Evolutionary conservation across 2,888 invertebrate species (phyloP), one percentile per base, ranked within the genome.

Genomic region (Steinernema scapterisci): DNA sequence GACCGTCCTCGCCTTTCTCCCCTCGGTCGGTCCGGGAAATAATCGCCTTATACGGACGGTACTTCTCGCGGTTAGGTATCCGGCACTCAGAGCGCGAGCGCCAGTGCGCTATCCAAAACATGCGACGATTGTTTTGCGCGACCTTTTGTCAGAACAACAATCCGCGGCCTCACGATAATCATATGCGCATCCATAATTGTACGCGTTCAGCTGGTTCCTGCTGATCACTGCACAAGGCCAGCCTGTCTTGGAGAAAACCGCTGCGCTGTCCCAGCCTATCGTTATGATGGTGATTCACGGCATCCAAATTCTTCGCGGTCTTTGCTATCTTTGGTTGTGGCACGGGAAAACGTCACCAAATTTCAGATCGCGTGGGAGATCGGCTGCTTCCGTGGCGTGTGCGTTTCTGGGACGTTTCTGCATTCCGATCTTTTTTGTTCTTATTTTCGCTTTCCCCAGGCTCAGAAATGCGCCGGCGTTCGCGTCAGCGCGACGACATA

Each of bases 1-100:
- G 54, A 6, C 25, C 21, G 11, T 54, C 38, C 21, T 54, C 25
- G 6, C 19, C 23, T 6, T 54, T 54, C 54, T 19, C 23, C 25
- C 54, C 11, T 63, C 38, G 38, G 31, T 31, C 16, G 38, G 38
- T 38, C 38, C 38, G 27, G 31, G 3, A 63, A 31, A 38, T 63
- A 63, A 63, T 63, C 63, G 63, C 63, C 31, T 63, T 63, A 63
- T 63, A 38, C 63, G 63, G 63, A n/a, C 13, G 48, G 38, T 38
- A 31, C 31, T 63, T 11, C 16, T 25, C 27, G 31, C 31, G 27
- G 31, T 9, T 63, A 38, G 31, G 31, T 63, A 63, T 63, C 48
- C n/a, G 63, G 16, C 23, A 23, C 19, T 23, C 11, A 31, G 63
- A 25, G 63, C 25, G 63, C 21, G 63, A 25, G 63, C 25, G 63